Evolutionary conservation across 2,797 vertebrate genomes (phyloP).

Genomic region (Characodon lateralis): DNA sequence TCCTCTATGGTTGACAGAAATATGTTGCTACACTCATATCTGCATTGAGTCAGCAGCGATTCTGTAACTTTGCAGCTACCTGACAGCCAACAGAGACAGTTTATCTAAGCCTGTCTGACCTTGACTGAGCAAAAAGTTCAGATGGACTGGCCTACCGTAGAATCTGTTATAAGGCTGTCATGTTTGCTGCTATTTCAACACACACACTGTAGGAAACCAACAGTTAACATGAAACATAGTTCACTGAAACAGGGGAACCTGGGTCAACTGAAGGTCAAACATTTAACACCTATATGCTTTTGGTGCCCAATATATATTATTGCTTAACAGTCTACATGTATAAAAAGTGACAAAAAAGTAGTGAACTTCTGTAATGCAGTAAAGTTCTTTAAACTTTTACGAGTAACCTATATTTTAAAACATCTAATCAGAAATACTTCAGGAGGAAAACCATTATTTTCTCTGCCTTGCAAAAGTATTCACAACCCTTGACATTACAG

Average conservation of each 20-base stretch:
- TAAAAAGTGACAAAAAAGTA: neutral
- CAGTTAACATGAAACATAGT: neutral
- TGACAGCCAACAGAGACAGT: conserved; percentile 24
- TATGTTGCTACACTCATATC: neutral
- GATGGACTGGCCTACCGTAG: conserved; percentile 9
- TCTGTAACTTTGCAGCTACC: conserved; percentile 11
- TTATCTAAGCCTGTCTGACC: conserved; percentile 38
- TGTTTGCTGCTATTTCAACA: conserved; percentile 51
- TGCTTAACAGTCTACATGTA: neutral
- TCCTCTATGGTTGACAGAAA: neutral
- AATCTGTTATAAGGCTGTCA: neutral
- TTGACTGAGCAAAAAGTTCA: conserved; percentile 35
- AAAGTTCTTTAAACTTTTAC: neutral
- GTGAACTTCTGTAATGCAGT: neutral
- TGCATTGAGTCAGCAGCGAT: neutral
- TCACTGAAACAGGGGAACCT: neutral
- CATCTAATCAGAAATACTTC: neutral
- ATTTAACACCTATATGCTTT: neutral
- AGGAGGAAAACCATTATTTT: neutral
- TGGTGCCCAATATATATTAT: neutral
- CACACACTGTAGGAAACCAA: neutral
- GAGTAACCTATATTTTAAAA: neutral
- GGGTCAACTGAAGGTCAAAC: neutral
- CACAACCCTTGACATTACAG: neutral
- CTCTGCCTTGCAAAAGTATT: neutral